phyloP scores from a whole-genome alignment of 2,888 invertebrate species.

The Rambutsinella grinnellia region DNA sequence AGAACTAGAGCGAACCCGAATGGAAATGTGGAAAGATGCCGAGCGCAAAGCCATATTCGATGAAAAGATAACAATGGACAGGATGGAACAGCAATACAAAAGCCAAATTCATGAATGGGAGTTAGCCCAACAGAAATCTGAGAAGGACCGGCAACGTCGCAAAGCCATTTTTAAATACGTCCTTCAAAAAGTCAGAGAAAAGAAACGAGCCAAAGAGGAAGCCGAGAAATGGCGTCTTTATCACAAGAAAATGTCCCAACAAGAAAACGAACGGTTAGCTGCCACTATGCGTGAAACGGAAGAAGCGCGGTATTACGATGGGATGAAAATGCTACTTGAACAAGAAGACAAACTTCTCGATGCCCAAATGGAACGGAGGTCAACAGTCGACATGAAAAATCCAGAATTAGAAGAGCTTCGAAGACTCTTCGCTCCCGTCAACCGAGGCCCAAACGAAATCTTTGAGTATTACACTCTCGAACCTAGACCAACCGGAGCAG shows the following conservation, averaged over 20 bases:
- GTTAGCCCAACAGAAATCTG: conserved; percentile 8
- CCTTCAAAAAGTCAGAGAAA: conserved; percentile 18
- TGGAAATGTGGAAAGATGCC: background rate
- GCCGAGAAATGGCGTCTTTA: conserved; percentile 17
- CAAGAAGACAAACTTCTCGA: conserved; percentile 25
- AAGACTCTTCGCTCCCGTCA: conserved; percentile 36
- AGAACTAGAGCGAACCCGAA: background rate
- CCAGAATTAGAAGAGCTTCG: conserved; percentile 42
- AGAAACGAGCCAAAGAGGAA: conserved; percentile 26
- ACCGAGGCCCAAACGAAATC: conserved; percentile 37
- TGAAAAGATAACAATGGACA: conserved; percentile 23
- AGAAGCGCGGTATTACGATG: conserved; percentile 15
- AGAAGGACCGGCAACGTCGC: conserved; percentile 14
- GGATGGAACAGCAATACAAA: conserved; percentile 24
- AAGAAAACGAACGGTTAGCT: conserved; percentile 20
- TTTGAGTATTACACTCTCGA: conserved; percentile 39
- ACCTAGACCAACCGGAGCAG: conserved; percentile 22
- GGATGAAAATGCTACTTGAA: background rate
- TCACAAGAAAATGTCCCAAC: conserved; percentile 1
- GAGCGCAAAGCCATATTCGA: conserved; percentile 1
- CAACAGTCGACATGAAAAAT: background rate
- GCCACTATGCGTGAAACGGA: conserved; percentile 16
- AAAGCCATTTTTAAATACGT: conserved; percentile 15
- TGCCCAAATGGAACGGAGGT: conserved; percentile 14
- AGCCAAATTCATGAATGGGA: conserved; percentile 18